These are phyloP conservation scores for Aphelocoma coerulescens DNA, from an alignment of 2,113 vertebrate genomes.

Conservation along the genomic window DNA sequence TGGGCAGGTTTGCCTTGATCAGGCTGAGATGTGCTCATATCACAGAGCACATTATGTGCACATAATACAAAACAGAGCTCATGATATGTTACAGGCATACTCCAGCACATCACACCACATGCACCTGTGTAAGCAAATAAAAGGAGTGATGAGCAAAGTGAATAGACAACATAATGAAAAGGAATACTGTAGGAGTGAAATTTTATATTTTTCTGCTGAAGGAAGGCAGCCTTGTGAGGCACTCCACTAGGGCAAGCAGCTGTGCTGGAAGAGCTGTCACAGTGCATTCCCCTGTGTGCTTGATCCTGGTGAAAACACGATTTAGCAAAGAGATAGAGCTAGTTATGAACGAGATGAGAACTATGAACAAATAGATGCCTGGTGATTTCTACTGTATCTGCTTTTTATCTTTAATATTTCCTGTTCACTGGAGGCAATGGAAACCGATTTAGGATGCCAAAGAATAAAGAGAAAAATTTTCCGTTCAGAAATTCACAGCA, in stretches of 20 bases:
- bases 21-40: background rate
- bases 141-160: background rate
- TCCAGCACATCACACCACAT: background rate
- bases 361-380: background rate
- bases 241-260: background rate
- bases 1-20: background rate
- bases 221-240: background rate
- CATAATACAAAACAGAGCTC: background rate
- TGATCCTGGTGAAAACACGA: background rate
- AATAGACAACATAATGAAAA: background rate
- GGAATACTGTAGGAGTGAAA: background rate
- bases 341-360: background rate
- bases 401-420: background rate
- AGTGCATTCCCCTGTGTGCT: background rate
- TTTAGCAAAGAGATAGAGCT: background rate
- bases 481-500: background rate
- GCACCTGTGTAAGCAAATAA: background rate
- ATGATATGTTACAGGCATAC: fast-evolving
- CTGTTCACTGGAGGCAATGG: background rate
- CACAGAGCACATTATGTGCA: background rate
- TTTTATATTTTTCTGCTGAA: background rate
- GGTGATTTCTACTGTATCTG: background rate
- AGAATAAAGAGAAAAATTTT: background rate
- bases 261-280: background rate
- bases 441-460: background rate